Evolutionary conservation across 2,797 vertebrate species (phyloP), one percentile per base, ranked within the genome.

Genomic region (Tachyglossus aculeatus): DNA sequence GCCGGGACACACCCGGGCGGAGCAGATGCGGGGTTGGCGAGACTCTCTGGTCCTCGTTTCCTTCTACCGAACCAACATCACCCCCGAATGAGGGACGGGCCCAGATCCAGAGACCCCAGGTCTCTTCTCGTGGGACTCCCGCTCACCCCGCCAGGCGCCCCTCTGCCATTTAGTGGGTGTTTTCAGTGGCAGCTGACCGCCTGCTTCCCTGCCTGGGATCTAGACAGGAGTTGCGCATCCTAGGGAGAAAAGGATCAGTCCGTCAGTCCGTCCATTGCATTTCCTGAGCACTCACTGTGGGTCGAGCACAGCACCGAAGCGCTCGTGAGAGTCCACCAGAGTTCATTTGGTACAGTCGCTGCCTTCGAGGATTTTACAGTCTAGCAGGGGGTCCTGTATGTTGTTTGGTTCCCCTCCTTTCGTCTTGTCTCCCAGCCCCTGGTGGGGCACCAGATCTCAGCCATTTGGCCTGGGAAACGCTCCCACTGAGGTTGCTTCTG

Each of bases 191-290:
- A 36, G 29, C 29, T 57, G 62, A 45, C 15, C 3, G 47, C 75
- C 57, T 76, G 31, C 33, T 82, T 75, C 76, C 77, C 51, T 70
- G 47, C 4, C 56, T 27, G 13, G 9, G 3, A 18, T 27, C 34
- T 3, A 22, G 29, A 58, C 57, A 41, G 61, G 33, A 58, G 41
- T 54, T 31, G 37, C 0, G 3, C 29, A 16, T 24, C 59, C 12
- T 57, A 7, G 52, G 51, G 34, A 16, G 11, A 8, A 9, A 31
- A 41, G 32, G 34, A n/a, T n/a, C n/a, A n/a, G n/a, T n/a, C n/a
- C n/a, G n/a, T n/a, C n/a, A n/a, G n/a, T n/a, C n/a, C n/a, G n/a
- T n/a, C n/a, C n/a, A n/a, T n/a, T n/a, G n/a, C n/a, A n/a, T n/a
- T n/a, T n/a, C n/a, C n/a, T n/a, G n/a, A n/a, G n/a, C n/a, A n/a